Conservation (phyloP, 1,140 invertebrate genomes). For the Eumeta japonica region DNA sequence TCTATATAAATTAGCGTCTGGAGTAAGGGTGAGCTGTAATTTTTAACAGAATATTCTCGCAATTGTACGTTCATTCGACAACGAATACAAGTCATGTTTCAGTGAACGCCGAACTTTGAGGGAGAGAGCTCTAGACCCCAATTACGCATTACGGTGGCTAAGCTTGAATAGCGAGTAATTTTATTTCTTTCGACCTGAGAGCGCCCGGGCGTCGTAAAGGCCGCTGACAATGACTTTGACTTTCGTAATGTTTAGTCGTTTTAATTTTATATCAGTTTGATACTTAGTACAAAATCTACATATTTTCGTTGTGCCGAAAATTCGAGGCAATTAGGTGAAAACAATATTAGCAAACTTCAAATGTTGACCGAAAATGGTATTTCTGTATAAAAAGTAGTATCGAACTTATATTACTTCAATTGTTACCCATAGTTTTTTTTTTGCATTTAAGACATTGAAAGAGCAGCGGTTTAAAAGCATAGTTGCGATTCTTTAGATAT, state of each 20-base stretch:
- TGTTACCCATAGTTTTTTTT: too few species aligned
- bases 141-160: constrained; percentile 17
- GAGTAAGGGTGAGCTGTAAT: background rate
- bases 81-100: too few species aligned
- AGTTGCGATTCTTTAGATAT: too few species aligned
- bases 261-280: background rate
- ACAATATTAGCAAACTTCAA: background rate
- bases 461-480: too few species aligned
- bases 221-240: background rate
- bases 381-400: too few species aligned
- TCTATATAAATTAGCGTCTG: too few species aligned
- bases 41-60: background rate
- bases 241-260: background rate
- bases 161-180: constrained; percentile 19
- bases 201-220: background rate
- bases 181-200: constrained; percentile 17
- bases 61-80: background rate
- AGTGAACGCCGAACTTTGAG: too few species aligned
- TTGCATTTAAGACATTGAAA: too few species aligned
- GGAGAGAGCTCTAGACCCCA: too few species aligned
- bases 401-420: too few species aligned
- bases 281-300: background rate
- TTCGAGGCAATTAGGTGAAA: too few species aligned
- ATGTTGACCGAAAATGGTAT: background rate
- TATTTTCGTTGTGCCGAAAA: too few species aligned